Percentiles rank a stretch among this genome's conserved stretches.
Conservation (phyloP, 2,797 vertebrate species). For the Cichlasoma orientale region DNA sequence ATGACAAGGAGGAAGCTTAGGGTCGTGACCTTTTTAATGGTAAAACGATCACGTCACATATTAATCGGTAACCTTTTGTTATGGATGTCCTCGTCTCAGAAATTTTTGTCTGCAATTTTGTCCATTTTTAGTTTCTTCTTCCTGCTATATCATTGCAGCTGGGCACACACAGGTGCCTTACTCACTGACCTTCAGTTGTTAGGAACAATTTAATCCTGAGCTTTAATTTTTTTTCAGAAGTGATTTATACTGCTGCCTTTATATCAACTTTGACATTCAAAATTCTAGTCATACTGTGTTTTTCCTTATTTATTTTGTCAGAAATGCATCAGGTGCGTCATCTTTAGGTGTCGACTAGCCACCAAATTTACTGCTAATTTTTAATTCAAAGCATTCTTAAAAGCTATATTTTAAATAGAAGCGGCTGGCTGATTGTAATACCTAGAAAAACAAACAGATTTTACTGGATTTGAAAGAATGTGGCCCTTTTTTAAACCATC, state of each 20-base stretch:
- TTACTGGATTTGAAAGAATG: background rate
- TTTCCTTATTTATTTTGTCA: too few species aligned
- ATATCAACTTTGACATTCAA: background rate
- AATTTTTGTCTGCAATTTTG: background rate
- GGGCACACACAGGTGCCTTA: background rate
- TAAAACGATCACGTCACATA: background rate
- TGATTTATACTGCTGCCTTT: accelerated
- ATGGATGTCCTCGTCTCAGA: background rate
- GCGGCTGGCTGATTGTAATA: background rate
- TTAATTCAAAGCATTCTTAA: background rate
- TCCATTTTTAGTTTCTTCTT: accelerated
- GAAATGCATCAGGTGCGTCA: background rate
- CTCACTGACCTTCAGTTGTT: background rate
- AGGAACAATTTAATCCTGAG: background rate
- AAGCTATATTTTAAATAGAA: background rate
- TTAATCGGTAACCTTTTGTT: background rate
- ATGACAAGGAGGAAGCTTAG: background rate
- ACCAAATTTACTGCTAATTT: background rate
- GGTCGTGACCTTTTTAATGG: background rate
- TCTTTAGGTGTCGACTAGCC: accelerated
- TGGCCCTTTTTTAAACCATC: background rate
- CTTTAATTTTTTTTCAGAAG: background rate
- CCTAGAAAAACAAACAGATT: background rate
- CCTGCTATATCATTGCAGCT: background rate
- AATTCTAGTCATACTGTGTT: too few species aligned